A percentile compares a stretch with the other conserved stretches of the same genome.
phyloP scores from a whole-genome alignment of 2,888 invertebrate genomes.

The Ectemnius lituratus region DNA sequence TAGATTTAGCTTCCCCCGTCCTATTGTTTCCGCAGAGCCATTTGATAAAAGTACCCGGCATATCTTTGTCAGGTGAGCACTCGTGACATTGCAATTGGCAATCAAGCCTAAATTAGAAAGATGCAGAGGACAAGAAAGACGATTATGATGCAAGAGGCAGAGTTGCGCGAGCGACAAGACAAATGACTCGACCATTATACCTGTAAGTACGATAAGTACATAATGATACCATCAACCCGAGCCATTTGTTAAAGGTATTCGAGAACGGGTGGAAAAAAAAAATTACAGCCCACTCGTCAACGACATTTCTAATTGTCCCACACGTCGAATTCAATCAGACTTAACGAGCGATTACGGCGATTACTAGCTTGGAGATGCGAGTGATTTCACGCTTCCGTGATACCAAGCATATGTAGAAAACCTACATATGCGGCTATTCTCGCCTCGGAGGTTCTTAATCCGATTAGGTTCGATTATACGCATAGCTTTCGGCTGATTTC shows the following conservation, averaged over 20 bases:
- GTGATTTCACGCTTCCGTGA: neutral
- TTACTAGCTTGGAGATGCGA: neutral
- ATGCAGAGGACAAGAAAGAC: slow-evolving; percentile 23
- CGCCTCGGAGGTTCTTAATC: slow-evolving; percentile 2
- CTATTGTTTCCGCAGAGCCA: too few relatives aligned
- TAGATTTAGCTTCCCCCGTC: too few relatives aligned
- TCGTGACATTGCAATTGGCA: slow-evolving; percentile 13
- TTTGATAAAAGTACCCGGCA: too few relatives aligned
- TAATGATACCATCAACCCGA: slow-evolving; percentile 47
- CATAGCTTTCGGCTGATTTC: neutral
- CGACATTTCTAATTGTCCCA: neutral
- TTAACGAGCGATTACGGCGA: neutral
- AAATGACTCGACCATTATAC: slow-evolving; percentile 50
- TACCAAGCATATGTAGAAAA: slow-evolving; percentile 1
- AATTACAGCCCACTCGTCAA: neutral
- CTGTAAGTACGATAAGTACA: slow-evolving; percentile 50
- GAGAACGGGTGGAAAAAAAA: neutral
- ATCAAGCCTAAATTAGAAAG: slow-evolving; percentile 21
- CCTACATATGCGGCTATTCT: neutral
- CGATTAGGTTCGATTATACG: slow-evolving; percentile 4
- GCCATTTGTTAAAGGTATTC: slow-evolving; percentile 22
- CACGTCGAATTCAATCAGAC: neutral
- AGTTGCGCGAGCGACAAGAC: slow-evolving; percentile 40
- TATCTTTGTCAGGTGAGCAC: neutral
- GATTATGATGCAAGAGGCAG: slow-evolving; percentile 29